Evolutionary conservation across 2,113 vertebrate species (phyloP).

Genomic region (Mormyrus iriodes): DNA sequence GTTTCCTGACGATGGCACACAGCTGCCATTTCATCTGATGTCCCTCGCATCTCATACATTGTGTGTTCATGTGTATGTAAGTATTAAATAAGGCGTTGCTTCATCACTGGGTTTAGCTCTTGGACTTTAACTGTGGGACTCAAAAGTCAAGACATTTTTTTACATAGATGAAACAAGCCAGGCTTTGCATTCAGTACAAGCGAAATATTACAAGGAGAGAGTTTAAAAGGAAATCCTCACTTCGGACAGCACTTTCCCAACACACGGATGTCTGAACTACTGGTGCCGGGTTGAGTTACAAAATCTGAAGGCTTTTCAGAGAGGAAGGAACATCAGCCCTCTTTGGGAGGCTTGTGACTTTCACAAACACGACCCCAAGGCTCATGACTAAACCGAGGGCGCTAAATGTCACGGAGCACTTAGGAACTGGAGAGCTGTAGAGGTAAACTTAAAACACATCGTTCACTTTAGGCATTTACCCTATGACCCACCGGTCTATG

Average conservation of each 20-base stretch:
- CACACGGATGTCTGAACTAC: not conserved
- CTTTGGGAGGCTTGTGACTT: not conserved
- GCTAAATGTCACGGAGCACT: not conserved
- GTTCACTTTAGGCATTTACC: not conserved
- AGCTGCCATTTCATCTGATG: not conserved
- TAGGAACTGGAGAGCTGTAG: not conserved
- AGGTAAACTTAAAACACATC: not conserved
- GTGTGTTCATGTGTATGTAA: not conserved
- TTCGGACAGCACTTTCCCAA: not conserved
- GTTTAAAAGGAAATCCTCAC: not conserved
- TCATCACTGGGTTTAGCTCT: not conserved
- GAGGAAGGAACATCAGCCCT: not conserved
- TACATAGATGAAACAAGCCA: not conserved
- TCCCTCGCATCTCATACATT: not conserved
- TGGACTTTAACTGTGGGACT: not conserved
- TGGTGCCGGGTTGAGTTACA: not conserved
- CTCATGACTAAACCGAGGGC: not conserved
- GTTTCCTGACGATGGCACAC: not conserved
- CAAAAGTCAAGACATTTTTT: not conserved
- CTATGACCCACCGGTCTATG: not conserved
- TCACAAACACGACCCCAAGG: not conserved
- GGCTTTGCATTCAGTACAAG: not conserved
- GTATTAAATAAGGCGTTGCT: not conserved
- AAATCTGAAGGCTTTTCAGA: not conserved
- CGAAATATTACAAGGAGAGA: not conserved